These are phyloP conservation scores for Monodelphis domestica DNA, from an alignment of 2,797 vertebrate genomes.

Conservation along the genomic window DNA sequence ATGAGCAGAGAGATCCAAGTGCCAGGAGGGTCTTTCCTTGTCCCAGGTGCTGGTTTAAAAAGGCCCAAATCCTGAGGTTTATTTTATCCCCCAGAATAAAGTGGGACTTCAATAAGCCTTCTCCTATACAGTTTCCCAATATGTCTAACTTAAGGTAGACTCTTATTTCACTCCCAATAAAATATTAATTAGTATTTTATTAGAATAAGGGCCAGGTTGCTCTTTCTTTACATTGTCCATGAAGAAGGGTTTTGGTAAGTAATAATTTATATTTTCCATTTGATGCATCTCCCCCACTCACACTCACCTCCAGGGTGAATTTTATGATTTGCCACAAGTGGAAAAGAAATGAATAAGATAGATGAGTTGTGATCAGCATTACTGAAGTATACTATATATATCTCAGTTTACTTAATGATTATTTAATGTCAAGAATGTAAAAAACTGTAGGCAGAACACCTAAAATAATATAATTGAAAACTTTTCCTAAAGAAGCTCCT, in stretches of 20 bases:
- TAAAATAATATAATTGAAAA: slow-evolving; percentile 40
- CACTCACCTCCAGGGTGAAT: no score
- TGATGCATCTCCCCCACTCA: background rate
- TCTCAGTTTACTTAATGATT: background rate
- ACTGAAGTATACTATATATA: background rate
- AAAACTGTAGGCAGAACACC: background rate
- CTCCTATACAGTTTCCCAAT: slow-evolving; percentile 4
- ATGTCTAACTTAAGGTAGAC: slow-evolving; percentile 11
- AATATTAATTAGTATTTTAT: slow-evolving; percentile 6
- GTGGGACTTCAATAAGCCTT: slow-evolving; percentile 10
- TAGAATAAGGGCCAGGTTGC: background rate
- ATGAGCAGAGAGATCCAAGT: background rate
- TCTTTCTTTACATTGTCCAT: background rate
- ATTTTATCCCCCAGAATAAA: slow-evolving; percentile 4
- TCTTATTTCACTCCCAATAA: background rate
- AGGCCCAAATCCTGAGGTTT: background rate
- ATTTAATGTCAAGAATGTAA: background rate
- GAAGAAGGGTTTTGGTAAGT: slow-evolving; percentile 3
- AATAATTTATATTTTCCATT: background rate
- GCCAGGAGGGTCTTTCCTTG: background rate
- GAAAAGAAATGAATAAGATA: background rate
- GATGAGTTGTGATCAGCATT: background rate
- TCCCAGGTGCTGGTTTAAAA: background rate
- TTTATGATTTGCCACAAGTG: no score
- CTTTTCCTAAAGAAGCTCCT: slow-evolving; percentile 40